Percentiles rank a stretch among this genome's conserved stretches.
phyloP scores from a whole-genome alignment of 2,888 invertebrate genomes.

The Cepaea hortensis region DNA sequence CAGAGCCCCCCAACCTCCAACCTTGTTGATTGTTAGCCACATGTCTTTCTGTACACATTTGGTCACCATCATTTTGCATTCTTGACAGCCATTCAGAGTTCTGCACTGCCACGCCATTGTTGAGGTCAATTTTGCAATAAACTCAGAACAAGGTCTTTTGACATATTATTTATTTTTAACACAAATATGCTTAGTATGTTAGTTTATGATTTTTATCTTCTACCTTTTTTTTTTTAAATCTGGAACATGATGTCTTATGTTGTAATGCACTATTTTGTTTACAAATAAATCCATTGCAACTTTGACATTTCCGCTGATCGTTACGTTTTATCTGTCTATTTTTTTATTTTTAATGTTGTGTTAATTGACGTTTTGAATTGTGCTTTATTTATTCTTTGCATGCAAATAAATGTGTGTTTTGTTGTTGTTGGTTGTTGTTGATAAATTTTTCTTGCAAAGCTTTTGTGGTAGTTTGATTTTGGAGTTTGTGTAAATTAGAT shows the following conservation, averaged over 20 bases:
- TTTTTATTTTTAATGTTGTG: not conserved
- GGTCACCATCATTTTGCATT: constrained; percentile 43
- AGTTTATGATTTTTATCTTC: not conserved
- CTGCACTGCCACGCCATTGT: constrained; percentile 29
- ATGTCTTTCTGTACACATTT: constrained; percentile 47
- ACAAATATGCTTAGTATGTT: constrained; percentile 13
- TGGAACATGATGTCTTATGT: constrained; percentile 6
- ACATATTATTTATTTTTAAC: constrained; percentile 3
- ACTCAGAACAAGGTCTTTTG: constrained; percentile 39
- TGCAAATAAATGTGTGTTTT: not conserved
- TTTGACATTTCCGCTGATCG: constrained; percentile 1
- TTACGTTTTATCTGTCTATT: not conserved
- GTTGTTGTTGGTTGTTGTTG: not conserved
- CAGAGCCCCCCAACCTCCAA: constrained; percentile 53
- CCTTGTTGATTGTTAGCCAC: constrained; percentile 52
- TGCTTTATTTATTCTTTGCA: not conserved
- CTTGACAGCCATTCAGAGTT: constrained; percentile 31
- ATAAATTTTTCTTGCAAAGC: not conserved
- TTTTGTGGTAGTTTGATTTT: not conserved
- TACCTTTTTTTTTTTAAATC: not conserved
- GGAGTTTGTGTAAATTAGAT: not conserved
- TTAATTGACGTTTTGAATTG: not conserved
- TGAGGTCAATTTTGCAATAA: constrained; percentile 35
- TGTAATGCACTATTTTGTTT: constrained; percentile 8
- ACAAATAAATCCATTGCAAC: constrained; percentile 29